Percentiles rank a stretch among this genome's conserved stretches.
Evolutionary conservation across 2,113 vertebrate genomes (phyloP).

Genomic region (Telmatochromis sp.): DNA sequence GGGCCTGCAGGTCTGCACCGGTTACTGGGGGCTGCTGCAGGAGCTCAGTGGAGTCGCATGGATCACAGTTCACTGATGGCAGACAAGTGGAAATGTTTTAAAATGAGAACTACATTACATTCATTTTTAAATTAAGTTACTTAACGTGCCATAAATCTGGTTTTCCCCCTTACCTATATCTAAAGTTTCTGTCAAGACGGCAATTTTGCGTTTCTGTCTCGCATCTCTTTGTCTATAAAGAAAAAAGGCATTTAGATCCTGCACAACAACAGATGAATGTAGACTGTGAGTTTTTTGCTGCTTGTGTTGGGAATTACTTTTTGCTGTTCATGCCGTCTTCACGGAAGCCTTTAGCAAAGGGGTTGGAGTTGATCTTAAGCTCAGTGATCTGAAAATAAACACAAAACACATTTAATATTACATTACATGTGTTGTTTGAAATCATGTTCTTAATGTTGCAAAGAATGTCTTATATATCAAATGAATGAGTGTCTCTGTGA

Average conservation of each 20-base stretch:
- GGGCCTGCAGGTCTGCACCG: constrained; percentile 47
- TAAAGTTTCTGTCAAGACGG: constrained; percentile 35
- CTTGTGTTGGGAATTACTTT: constrained; percentile 47
- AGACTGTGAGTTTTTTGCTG: not conserved
- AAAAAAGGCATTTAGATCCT: not conserved
- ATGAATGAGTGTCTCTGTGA: not conserved
- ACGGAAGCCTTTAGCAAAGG: constrained; percentile 73
- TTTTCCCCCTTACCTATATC: constrained; percentile 57
- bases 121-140: not conserved
- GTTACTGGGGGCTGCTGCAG: constrained; percentile 11
- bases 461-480: not conserved
- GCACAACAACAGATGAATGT: not conserved
- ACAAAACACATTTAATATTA: not conserved
- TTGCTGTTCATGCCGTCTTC: constrained; percentile 76
- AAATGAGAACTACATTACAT: not conserved
- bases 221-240: constrained; percentile 70
- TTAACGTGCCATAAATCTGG: not conserved
- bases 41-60: constrained; percentile 62
- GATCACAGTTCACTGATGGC: constrained; percentile 63
- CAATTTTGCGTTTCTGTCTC: constrained; percentile 68
- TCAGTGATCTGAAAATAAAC: constrained; percentile 64
- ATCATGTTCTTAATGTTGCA: not conserved
- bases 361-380: constrained; percentile 74
- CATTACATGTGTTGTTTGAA: not conserved
- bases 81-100: not conserved